Conservation (phyloP, 1,140 invertebrate genomes). For the Ylistrum balloti region DNA sequence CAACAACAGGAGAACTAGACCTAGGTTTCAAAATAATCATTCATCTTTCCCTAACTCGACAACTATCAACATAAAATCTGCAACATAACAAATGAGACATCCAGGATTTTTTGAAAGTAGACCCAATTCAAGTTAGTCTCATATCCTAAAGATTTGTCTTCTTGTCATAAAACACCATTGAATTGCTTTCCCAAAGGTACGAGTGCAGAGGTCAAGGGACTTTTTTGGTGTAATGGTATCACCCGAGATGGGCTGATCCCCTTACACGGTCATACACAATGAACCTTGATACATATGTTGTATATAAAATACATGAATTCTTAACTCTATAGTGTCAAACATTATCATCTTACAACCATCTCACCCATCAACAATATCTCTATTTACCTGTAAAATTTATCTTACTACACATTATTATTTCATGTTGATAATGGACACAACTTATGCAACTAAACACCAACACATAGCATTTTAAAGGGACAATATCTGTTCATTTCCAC, state of each 20-base stretch:
- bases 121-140: not conserved
- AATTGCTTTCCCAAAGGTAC: not conserved
- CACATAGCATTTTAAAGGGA: too few species aligned
- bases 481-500: too few species aligned
- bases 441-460: too few species aligned
- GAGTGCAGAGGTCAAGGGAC: not conserved
- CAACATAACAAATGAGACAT: not conserved
- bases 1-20: not conserved
- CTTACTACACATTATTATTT: not conserved
- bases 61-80: not conserved
- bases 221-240: not conserved
- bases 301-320: not conserved
- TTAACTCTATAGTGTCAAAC: not conserved
- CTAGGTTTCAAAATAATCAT: not conserved
- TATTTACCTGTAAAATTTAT: not conserved
- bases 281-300: conserved; percentile 13
- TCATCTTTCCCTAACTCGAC: not conserved
- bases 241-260: not conserved
- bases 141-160: not conserved
- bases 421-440: not conserved
- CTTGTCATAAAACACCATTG: not conserved
- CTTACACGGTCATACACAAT: not conserved
- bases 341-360: not conserved
- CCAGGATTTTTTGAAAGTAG: not conserved
- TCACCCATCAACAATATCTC: not conserved